Conservation (phyloP, 2,888 invertebrate genomes). For the Frankliniella intonsa region DNA sequence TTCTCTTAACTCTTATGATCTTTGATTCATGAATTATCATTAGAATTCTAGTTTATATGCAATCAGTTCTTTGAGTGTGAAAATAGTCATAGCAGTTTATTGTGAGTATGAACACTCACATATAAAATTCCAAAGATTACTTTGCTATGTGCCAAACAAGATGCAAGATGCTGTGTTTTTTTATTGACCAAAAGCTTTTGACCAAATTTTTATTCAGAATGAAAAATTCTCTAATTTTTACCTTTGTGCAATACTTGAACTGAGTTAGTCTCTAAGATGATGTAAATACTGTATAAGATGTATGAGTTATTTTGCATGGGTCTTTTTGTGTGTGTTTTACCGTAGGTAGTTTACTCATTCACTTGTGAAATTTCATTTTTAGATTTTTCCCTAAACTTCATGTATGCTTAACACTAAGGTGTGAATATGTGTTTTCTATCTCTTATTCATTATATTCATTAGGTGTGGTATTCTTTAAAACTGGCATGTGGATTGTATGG, state of each 20-base stretch:
- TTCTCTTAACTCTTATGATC: not conserved
- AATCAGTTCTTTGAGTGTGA: not conserved
- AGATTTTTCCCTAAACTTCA: not conserved
- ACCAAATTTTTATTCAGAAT: conserved; percentile 7
- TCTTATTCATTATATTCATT: not conserved
- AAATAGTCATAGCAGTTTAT: conserved; percentile 11
- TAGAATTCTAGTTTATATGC: not conserved
- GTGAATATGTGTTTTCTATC: not conserved
- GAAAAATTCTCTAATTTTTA: conserved; percentile 10
- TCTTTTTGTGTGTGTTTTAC: conserved; percentile 13
- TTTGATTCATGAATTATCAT: not conserved
- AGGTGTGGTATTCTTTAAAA: conserved; percentile 2
- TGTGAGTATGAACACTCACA: not conserved
- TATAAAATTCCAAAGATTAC: conserved; percentile 1
- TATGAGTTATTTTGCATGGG: not conserved
- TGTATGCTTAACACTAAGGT: not conserved
- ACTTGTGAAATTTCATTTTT: not conserved
- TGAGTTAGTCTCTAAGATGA: conserved; percentile 8
- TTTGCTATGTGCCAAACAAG: conserved; percentile 16
- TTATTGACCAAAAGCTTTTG: conserved; percentile 9
- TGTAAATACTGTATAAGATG: conserved; percentile 10
- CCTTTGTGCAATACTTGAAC: conserved; percentile 21
- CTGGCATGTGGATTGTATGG: not conserved
- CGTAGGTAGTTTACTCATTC: not conserved
- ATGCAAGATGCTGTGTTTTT: not conserved